phyloP scores from a whole-genome alignment of 1,140 invertebrate genomes.

The Paraescarpia echinospica region DNA sequence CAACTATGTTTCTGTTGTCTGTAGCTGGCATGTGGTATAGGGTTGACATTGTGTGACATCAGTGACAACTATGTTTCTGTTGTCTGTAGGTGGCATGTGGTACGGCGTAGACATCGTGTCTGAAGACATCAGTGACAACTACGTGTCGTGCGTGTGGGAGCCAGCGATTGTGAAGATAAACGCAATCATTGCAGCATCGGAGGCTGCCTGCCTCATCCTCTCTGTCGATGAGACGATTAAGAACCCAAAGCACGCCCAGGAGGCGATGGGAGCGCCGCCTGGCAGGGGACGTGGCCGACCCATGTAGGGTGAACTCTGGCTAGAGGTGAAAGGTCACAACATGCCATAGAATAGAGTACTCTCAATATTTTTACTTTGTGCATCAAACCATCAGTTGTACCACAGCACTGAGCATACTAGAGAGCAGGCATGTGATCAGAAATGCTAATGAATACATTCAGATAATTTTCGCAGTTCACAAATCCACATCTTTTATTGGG shows the following conservation, averaged over 20 bases:
- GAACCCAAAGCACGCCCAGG: conserved; percentile 69
- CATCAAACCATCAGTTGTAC: background rate
- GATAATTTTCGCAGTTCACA: no score
- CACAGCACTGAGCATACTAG: background rate
- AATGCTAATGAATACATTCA: no score
- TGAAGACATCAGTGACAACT: conserved; percentile 95
- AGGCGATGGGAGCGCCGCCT: background rate
- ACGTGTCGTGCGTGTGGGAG: conserved; percentile 94
- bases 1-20: conserved; percentile 59
- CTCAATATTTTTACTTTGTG: background rate
- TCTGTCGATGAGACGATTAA: conserved; percentile 99
- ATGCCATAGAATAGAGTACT: background rate
- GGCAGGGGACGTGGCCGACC: conserved; percentile 24
- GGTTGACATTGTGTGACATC: conserved; percentile 91
- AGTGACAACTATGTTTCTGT: conserved; percentile 68
- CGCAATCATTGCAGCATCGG: conserved; percentile 91
- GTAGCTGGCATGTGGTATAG: conserved; percentile 84
- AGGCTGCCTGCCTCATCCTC: conserved; percentile 92
- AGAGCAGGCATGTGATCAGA: background rate
- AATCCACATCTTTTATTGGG: background rate
- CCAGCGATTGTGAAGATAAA: conserved; percentile 96
- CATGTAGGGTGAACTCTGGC: conserved; percentile 21
- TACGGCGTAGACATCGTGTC: conserved; percentile 92
- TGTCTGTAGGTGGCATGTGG: conserved; percentile 72
- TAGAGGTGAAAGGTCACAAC: background rate